Evolutionary conservation across 2,113 vertebrate genomes (phyloP), one percentile per base, ranked within the genome.

Genomic region (Leptobrachium ailaonicum): DNA sequence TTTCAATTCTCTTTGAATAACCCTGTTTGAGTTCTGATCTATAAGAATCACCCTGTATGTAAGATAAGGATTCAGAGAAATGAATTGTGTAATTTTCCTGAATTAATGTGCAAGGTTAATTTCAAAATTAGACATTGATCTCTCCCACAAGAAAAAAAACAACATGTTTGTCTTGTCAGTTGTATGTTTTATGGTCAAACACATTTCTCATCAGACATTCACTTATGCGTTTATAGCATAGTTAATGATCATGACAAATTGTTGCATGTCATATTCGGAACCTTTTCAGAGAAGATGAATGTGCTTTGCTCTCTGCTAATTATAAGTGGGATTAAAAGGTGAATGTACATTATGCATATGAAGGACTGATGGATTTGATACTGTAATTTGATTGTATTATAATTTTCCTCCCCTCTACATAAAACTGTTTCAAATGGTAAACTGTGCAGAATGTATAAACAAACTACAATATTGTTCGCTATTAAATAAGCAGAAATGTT

Each of bases 191-290:
- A 67, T 67, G 20, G 10, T 42, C 8, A 32, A 41, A 41, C 32
- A 67, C 42, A 5, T 67, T 67, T 12, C 11, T 42, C 7, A 42
- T 41, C 5, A 42, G 67, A 45, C 1, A 69, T 69, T 44, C 43
- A 44, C 42, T 69, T 45, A 6, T 69, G 42, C 41, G 2, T 44
- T 69, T 69, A 69, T 42, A 69, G 67, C 67, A 69, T 14, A 69
- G 43, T 69, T 69, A 69, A 69, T 45, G 67, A 69, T 69, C 42
- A 69, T 44, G 67, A 69, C 67, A 69, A 69, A 69, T 69, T 69
- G 45, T 69, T 69, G 3, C 41, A 41, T 67, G 67, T 69, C 67
- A 69, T 44, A 69, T 69, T 44, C 45, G 67, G 2, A 69, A 69
- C 67, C 67, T 69, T 69, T 69, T 69, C 67, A 45, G 13, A 42